Percentiles rank a stretch among this genome's conserved stretches.
These are phyloP conservation scores for Patella caerulea DNA, from an alignment of 2,888 invertebrate species.

Conservation along the genomic window DNA sequence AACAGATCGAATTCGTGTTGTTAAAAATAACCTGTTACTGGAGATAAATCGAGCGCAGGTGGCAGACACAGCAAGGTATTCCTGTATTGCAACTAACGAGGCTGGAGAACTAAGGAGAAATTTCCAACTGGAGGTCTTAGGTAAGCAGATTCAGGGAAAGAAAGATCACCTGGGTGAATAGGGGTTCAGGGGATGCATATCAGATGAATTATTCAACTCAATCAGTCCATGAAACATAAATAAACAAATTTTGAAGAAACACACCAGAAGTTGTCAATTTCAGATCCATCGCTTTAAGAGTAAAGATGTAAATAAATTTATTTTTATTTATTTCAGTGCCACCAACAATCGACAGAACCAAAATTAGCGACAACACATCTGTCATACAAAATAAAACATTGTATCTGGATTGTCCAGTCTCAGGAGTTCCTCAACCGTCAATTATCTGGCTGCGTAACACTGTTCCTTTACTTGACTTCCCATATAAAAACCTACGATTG, in stretches of 20 bases:
- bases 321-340: conserved; percentile 60
- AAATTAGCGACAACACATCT: conserved; percentile 52
- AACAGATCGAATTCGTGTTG: conserved; percentile 33
- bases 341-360: conserved; percentile 52
- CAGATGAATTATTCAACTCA: no score
- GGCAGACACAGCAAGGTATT: conserved; percentile 71
- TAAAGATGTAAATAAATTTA: not conserved
- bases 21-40: conserved; percentile 50
- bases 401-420: conserved; percentile 67
- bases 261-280: no score
- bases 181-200: no score
- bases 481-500: conserved; percentile 59
- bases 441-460: conserved; percentile 70
- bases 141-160: conserved; percentile 40
- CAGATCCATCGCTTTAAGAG: no score
- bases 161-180: no score
- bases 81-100: conserved; percentile 73
- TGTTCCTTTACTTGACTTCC: conserved; percentile 60
- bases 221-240: no score
- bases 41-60: conserved; percentile 58
- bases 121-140: conserved; percentile 67
- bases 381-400: conserved; percentile 68
- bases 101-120: conserved; percentile 71
- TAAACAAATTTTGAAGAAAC: no score
- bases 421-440: conserved; percentile 69